Percentiles rank a stretch among this genome's conserved stretches.
These are phyloP conservation scores for Cryptocephalus primarius DNA, from an alignment of 2,888 invertebrate genomes.

Conservation along the genomic window DNA sequence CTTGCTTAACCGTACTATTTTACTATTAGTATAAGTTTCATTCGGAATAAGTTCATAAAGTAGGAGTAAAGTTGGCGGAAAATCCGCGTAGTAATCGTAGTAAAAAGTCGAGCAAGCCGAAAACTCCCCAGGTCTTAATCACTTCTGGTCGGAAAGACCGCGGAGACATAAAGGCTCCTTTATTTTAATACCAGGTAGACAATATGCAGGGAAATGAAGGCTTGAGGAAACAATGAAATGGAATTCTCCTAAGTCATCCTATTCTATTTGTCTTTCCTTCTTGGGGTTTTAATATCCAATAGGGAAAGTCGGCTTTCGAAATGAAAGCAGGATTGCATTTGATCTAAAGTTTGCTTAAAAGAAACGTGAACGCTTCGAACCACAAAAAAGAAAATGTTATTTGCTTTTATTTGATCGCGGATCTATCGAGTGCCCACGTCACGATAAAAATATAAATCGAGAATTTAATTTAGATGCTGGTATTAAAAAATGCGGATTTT, in stretches of 20 bases:
- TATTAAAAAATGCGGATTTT: too few relatives aligned
- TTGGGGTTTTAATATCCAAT: constrained; percentile 17
- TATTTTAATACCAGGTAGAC: constrained; percentile 17
- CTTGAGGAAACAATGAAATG: constrained; percentile 16
- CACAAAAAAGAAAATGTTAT: too few relatives aligned
- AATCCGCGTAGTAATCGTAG: background rate
- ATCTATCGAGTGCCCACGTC: too few relatives aligned
- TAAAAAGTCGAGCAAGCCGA: constrained; percentile 12
- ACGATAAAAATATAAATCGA: too few relatives aligned
- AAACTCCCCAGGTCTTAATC: constrained; percentile 13
- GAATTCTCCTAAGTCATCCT: constrained; percentile 17
- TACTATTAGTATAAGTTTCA: too few relatives aligned
- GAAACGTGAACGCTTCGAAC: constrained; percentile 3
- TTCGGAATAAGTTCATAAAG: too few relatives aligned
- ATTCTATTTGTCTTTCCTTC: constrained; percentile 19
- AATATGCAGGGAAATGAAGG: constrained; percentile 17
- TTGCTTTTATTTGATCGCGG: too few relatives aligned
- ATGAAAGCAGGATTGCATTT: background rate
- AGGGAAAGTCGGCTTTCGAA: background rate
- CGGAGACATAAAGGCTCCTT: constrained; percentile 6
- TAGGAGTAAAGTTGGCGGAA: constrained; percentile 5
- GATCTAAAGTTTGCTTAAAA: constrained; percentile 2
- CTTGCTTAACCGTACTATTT: too few relatives aligned
- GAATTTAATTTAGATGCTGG: too few relatives aligned
- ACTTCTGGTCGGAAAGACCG: constrained; percentile 12